Percentiles rank a stretch among this genome's conserved stretches.
These are phyloP conservation scores for Lophochroa leadbeateri DNA, from an alignment of 2,113 vertebrate species.

Conservation along the genomic window DNA sequence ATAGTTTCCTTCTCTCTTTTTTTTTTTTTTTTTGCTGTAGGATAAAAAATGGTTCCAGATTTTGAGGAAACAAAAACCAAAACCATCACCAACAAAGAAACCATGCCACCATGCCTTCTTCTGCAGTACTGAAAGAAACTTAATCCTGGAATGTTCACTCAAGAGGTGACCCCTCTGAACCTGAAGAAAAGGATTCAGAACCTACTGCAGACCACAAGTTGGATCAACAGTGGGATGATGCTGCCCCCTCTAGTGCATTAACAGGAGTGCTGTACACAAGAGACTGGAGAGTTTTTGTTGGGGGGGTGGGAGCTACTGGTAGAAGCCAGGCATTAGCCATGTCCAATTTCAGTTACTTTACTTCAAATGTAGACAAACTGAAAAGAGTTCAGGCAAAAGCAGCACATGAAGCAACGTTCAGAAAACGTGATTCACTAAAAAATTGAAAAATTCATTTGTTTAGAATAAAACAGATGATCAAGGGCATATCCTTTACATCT, in stretches of 20 bases:
- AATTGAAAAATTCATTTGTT: neutral
- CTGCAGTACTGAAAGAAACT: no score
- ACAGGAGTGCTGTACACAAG: no score
- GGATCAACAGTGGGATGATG: no score
- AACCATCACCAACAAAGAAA: neutral
- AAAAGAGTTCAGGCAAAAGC: neutral
- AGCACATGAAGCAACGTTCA: neutral
- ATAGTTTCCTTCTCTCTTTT: neutral
- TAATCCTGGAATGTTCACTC: no score
- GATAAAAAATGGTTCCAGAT: neutral
- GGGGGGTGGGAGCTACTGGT: neutral
- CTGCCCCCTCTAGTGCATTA: no score
- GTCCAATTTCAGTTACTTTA: neutral
- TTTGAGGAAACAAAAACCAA: neutral
- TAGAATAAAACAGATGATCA: neutral
- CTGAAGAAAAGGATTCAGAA: no score
- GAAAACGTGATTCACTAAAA: neutral
- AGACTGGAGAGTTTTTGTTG: no score
- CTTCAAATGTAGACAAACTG: neutral
- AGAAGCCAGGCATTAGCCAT: neutral
- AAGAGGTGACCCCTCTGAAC: no score
- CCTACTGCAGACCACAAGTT: no score
- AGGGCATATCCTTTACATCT: neutral
- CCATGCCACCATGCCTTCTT: no score
- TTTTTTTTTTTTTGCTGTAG: neutral